A percentile compares a stretch with the other conserved stretches of the same genome.
These are phyloP conservation scores for Gibbula magus DNA, from an alignment of 2,888 invertebrate genomes.

Conservation along the genomic window DNA sequence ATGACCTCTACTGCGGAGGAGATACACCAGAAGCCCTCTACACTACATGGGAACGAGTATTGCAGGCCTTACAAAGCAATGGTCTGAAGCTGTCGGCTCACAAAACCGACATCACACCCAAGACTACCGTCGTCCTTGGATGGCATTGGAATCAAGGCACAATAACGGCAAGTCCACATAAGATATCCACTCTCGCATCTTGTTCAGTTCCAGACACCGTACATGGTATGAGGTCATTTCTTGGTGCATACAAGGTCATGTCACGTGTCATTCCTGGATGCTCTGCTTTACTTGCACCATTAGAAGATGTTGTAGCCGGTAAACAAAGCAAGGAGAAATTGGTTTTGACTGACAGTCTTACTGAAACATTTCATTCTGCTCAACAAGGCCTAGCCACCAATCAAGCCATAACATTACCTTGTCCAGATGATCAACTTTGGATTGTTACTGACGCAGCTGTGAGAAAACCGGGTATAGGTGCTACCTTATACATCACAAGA, in stretches of 20 bases:
- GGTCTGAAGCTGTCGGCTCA: too few relatives aligned
- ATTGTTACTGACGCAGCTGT: too few relatives aligned
- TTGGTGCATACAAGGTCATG: conserved; percentile 46
- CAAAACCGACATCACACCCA: conserved; percentile 44
- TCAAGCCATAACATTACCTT: too few relatives aligned
- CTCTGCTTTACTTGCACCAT: too few relatives aligned
- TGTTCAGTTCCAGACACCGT: conserved; percentile 44
- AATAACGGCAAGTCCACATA: conserved; percentile 42
- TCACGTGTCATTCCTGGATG: conserved; percentile 34
- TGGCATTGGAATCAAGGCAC: conserved; percentile 46
- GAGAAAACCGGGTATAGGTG: conserved; percentile 49
- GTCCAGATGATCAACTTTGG: too few relatives aligned
- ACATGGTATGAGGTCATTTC: conserved; percentile 40
- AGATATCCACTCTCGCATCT: too few relatives aligned
- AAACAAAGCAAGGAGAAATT: conserved; percentile 37
- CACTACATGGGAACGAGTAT: too few relatives aligned
- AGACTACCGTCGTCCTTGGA: conserved; percentile 35
- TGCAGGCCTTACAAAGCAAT: too few relatives aligned
- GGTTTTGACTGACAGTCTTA: conserved; percentile 33
- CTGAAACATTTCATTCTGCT: neutral
- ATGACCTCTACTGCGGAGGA: conserved; percentile 51
- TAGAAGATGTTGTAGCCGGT: too few relatives aligned
- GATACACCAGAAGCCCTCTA: too few relatives aligned
- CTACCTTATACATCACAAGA: conserved; percentile 47
- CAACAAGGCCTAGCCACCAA: neutral